These are phyloP conservation scores for Gobiocypris rarus DNA, from an alignment of 2,113 vertebrate genomes.

Conservation along the genomic window DNA sequence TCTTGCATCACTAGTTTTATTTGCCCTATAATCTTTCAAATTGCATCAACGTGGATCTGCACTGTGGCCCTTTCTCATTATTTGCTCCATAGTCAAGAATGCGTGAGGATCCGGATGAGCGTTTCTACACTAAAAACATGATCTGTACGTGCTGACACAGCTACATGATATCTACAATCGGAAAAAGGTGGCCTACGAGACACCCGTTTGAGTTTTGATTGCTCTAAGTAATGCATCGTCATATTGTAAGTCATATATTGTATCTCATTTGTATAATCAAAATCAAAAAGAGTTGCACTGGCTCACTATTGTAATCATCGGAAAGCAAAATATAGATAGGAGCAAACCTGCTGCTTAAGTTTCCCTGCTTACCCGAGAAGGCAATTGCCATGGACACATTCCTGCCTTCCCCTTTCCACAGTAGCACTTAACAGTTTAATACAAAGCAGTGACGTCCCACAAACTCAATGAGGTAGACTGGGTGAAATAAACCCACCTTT, in stretches of 20 bases:
- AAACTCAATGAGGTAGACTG: constrained; percentile 85
- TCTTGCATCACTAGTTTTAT: constrained; percentile 68
- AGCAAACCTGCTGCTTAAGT: constrained; percentile 81
- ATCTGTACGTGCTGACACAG: constrained; percentile 50
- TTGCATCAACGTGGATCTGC: constrained; percentile 31
- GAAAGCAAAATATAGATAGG: constrained; percentile 77
- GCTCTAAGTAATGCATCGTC: constrained; percentile 72
- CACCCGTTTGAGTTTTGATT: constrained; percentile 72
- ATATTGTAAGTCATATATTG: constrained; percentile 73
- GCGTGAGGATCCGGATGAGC: constrained; percentile 68
- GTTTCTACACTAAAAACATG: constrained; percentile 66
- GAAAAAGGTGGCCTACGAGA: constrained; percentile 61
- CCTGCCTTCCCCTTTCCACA: constrained; percentile 69
- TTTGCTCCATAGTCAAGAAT: constrained; percentile 53
- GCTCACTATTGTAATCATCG: constrained; percentile 77
- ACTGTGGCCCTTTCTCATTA: constrained; percentile 53
- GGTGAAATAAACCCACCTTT: constrained; percentile 77
- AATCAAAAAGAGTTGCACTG: constrained; percentile 66
- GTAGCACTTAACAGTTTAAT: constrained; percentile 80
- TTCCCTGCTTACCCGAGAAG: constrained; percentile 82
- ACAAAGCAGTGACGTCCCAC: constrained; percentile 80
- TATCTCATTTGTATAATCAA: constrained; percentile 75
- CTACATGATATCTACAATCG: constrained; percentile 68
- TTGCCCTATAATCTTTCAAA: constrained; percentile 41
- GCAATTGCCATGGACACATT: constrained; percentile 67